Evolutionary conservation across 2,797 vertebrate species (phyloP), one percentile per base, ranked within the genome.

Genomic region (Sebastes itinus): DNA sequence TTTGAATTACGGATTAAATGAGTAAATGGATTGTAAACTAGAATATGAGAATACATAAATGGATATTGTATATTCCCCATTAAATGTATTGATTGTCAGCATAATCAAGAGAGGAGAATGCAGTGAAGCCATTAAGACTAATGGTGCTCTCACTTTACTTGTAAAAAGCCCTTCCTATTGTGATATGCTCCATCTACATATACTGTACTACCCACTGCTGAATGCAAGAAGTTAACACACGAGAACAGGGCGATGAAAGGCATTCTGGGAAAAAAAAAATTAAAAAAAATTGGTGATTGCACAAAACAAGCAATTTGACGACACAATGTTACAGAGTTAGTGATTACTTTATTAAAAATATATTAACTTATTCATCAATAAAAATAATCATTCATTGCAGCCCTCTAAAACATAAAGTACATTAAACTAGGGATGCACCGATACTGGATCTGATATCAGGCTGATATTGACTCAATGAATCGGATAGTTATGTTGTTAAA

Each of bases 1-100:
- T 69, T 59, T 77, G 63, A 86, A 74, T 69, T 27, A 80, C 1
- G 0, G 30, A 62, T 72, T 72, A 23, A 63, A 71, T 22, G n/a
- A 59, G 38, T 42, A 59, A 55, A 56, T 56, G 61, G 49, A 63
- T 27, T 60, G 27, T 65, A 70, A 70, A 78, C 38, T 27, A 49
- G 2, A 83, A 46, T n/a, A 73, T 23, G 9, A 69, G 46, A 55
- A 20, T 58, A 27, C 75, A 79, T 66, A 3, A 71, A 71, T n/a
- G 28, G 46, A 64, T 66, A 22, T 66, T 9, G 75, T 25, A 58
- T 2, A 73, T 35, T 72, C 23, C 4, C 20, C 22, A 56, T 70
- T 77, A 67, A 54, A 75, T 61, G 6, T 33, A 83, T 67, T 1
- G 22, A 82, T 68, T 49, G 66, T 16, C 30, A 59, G 27, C 2